Evolutionary conservation across 2,888 invertebrate species (phyloP), one percentile per base, ranked within the genome.

Genomic region (Andrena camellia): DNA sequence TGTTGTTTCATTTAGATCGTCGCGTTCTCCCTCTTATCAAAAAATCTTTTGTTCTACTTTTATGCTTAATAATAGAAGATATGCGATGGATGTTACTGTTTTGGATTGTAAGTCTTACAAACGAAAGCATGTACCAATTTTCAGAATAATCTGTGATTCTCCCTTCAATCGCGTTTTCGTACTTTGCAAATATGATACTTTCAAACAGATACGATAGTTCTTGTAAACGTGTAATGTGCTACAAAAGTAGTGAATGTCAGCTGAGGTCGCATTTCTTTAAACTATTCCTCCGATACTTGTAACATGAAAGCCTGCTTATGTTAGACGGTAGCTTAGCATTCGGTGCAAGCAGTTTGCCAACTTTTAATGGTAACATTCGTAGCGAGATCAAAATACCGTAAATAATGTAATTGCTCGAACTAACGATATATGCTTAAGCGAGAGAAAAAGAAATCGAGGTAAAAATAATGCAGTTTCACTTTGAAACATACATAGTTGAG

Each of bases 221-320:
- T 73, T 42, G 10, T 52, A 23, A 23, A 26, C 10, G 23, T 57
- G 23, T 57, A 42, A 71, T 23, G 10, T 7, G 20, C 26, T 23
- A 20, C 33, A 64, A 64, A 64, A 2, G 1, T 2, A 2, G 1
- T 35, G 10, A 73, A 73, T 63, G 64, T 75, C 86, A 86, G 79
- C 75, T 75, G 64, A 72, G 81, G 83, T 50, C 59, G 70, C 75
- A 80, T 66, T 83, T 68, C 71, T 50, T 50, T 74, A 76, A 63
- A 83, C 78, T 64, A 75, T 42, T 72, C 60, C 54, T 75, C 60
- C 54, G 54, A 76, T 73, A 86, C 57, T 48, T 73, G 72, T 83
- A 69, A 86, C 48, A 82, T 82, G 86, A 73, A 84, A 89, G 90
- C 90, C 90, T 91, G 90, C 89, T 81, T n/a, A n/a, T n/a, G n/a